A percentile compares a stretch with the other conserved stretches of the same genome.
These are phyloP conservation scores for Macquaria australasica DNA, from an alignment of 2,113 vertebrate genomes.

Conservation along the genomic window DNA sequence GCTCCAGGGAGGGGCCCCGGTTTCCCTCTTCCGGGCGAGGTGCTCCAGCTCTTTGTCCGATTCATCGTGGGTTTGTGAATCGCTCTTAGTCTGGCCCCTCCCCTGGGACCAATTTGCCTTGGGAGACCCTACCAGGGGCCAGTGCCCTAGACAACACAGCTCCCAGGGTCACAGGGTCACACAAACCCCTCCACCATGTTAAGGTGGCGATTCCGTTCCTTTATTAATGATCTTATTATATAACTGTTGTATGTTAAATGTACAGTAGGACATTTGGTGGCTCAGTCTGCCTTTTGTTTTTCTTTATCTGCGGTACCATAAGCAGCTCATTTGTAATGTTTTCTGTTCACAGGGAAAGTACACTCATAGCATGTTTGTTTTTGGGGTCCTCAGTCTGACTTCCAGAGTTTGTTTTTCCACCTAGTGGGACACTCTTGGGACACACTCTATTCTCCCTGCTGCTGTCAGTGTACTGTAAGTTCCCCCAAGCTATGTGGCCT, in stretches of 20 bases:
- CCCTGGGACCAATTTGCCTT: no score
- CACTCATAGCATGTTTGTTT: conserved; percentile 38
- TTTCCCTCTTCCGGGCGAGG: no score
- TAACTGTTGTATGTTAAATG: neutral
- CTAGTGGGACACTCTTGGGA: conserved; percentile 18
- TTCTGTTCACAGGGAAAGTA: conserved; percentile 3
- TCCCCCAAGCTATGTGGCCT: conserved; percentile 28
- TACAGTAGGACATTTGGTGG: neutral
- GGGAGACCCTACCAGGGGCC: no score
- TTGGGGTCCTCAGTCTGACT: conserved; percentile 23
- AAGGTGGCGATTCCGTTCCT: neutral
- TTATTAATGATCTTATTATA: neutral
- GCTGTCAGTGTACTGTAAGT: conserved; percentile 29
- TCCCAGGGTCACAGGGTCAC: no score
- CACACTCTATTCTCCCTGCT: neutral
- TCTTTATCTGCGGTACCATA: neutral
- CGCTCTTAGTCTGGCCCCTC: no score
- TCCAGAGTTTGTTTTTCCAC: conserved; percentile 42
- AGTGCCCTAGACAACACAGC: no score
- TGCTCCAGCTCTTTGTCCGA: no score
- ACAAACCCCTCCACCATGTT: no score
- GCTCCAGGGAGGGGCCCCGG: no score
- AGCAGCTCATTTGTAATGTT: conserved; percentile 17
- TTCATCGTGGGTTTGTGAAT: no score
- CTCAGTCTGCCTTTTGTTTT: conserved; percentile 17